Evolutionary conservation across 1,140 invertebrate genomes (phyloP), one percentile per base, ranked within the genome.

Genomic region (Saccostrea cuccullata): DNA sequence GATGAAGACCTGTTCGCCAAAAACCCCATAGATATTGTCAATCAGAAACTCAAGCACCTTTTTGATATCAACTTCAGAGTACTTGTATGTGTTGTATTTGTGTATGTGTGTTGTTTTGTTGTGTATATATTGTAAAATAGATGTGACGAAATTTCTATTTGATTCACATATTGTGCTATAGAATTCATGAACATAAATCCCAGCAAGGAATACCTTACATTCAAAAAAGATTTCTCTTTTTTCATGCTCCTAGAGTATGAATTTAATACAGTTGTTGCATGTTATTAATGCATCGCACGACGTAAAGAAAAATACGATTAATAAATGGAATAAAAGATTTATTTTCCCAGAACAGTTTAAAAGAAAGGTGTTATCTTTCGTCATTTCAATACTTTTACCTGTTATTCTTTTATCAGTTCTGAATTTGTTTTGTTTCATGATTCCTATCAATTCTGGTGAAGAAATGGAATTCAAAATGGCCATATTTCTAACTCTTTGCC

Each of bases 361-460:
- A 26, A 82, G 90, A 55, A 85, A 85, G n/a, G n/a, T n/a, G n/a
- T 17, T 89, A 67, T 89, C 86, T 82, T 73, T 86, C 55, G 86
- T 87, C 1, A 15, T 90, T 11, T 86, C 64, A 30, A 86, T 89
- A 15, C 20, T 90, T 15, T 23, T 90, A 8, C 90, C 90, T 20
- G 55, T 87, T 8, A 47, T 86, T 20, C 67, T 89, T 36, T 77
- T 90, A n/a, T 89, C 90, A 5, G 17, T 87, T 9, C 85, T 90
- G 11, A 86, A 83, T 55, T 70, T 82, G 40, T 85, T 85, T 13
- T 87, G 89, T 40, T 88, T 90, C 58, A 26, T 84, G 17, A 15
- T 90, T 13, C 90, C 90, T 15, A 86, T 90, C 26, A 60, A 86
- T 2, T 87, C 58, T 26, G 90, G 90, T 0, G 90, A 90, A 23